These are phyloP conservation scores for Ascaphus truei DNA, from an alignment of 2,113 vertebrate genomes.

Conservation along the genomic window DNA sequence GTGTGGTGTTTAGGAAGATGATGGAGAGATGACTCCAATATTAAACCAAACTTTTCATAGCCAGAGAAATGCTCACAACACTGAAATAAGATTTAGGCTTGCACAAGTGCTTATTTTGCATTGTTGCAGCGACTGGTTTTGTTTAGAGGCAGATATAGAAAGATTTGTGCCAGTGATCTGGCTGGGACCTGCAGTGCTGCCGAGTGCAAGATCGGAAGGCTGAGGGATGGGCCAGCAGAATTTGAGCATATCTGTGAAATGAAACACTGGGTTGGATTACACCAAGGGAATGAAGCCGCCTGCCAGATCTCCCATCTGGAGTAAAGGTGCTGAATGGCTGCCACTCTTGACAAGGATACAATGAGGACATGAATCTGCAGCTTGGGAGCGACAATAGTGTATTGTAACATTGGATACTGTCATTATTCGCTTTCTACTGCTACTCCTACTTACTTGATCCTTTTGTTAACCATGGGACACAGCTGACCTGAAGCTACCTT, in stretches of 20 bases:
- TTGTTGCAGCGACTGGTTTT: conserved; percentile 36
- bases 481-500: neutral
- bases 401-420: neutral
- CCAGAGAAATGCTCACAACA: too few relatives aligned
- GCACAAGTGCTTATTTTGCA: neutral
- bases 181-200: neutral
- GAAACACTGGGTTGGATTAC: conserved; percentile 57
- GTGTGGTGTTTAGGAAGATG: too few relatives aligned
- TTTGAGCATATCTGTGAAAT: conserved; percentile 56
- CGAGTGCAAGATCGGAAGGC: conserved; percentile 39
- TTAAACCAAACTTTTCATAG: too few relatives aligned
- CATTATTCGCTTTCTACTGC: neutral
- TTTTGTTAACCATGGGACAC: too few relatives aligned
- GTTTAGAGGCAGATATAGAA: conserved; percentile 36
- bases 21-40: too few relatives aligned
- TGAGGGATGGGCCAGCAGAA: conserved; percentile 41
- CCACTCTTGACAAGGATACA: conserved; percentile 15
- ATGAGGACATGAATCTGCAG: conserved; percentile 26
- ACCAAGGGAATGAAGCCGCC: conserved; percentile 40
- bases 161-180: conserved; percentile 15
- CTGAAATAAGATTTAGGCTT: conserved; percentile 14
- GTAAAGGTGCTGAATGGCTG: conserved; percentile 42
- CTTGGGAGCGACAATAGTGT: neutral
- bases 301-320: conserved; percentile 49
- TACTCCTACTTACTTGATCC: too few relatives aligned